A percentile compares a stretch with the other conserved stretches of the same genome.
These are phyloP conservation scores for Sebastes glaucus DNA, from an alignment of 2,797 vertebrate genomes.

Conservation along the genomic window DNA sequence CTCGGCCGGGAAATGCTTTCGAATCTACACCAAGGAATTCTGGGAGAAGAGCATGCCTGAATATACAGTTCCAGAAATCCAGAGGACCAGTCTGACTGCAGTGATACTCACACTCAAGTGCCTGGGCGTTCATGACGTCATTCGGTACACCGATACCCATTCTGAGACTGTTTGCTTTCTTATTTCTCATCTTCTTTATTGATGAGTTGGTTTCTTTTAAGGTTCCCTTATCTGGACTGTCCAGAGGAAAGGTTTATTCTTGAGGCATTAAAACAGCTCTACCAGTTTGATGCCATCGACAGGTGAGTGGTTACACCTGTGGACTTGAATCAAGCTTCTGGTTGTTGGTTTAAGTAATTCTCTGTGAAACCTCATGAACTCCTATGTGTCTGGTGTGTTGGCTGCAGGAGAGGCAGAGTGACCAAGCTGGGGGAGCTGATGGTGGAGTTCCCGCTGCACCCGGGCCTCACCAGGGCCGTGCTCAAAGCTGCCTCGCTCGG, in stretches of 20 bases:
- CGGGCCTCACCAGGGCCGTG: constrained; percentile 90
- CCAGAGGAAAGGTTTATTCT: constrained; percentile 96
- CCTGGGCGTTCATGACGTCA: constrained; percentile 94
- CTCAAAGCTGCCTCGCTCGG: constrained; percentile 90
- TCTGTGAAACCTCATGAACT: neutral
- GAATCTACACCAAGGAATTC: constrained; percentile 91
- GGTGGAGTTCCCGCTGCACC: constrained; percentile 95
- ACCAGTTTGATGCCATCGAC: constrained; percentile 95
- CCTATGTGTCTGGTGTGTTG: neutral
- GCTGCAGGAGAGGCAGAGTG: constrained; percentile 89
- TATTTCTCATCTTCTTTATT: neutral
- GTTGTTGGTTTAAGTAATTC: neutral
- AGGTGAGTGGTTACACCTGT: constrained; percentile 79
- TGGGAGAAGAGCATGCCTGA: constrained; percentile 96
- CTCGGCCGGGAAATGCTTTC: constrained; percentile 91
- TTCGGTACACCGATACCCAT: constrained; percentile 82
- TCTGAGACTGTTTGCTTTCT: neutral
- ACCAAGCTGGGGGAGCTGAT: constrained; percentile 91
- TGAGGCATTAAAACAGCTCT: constrained; percentile 94
- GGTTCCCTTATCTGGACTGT: constrained; percentile 94
- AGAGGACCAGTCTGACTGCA: constrained; percentile 91
- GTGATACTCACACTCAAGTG: constrained; percentile 97
- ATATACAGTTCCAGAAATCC: constrained; percentile 95
- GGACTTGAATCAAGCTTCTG: neutral
- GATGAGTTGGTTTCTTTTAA: constrained; percentile 53